Conservation (phyloP, 1,140 invertebrate genomes). For the Rhopalosiphum maidis region DNA sequence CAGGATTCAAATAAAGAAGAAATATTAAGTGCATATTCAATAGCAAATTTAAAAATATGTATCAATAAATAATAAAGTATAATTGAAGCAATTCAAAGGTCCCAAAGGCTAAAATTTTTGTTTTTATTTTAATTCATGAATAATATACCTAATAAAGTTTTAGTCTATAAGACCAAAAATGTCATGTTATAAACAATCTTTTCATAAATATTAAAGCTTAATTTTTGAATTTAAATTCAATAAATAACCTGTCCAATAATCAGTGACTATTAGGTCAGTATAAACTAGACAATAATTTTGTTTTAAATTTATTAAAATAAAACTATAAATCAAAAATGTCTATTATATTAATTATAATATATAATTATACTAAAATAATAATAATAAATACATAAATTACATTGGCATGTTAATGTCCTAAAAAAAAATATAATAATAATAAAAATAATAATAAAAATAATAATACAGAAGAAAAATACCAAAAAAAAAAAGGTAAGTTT, state of each 20-base stretch:
- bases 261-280: conserved; percentile 4
- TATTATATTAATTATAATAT: conserved; percentile 49
- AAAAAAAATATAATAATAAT: conserved; percentile 20
- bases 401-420: background rate
- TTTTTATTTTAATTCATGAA: too few species aligned
- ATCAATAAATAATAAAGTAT: too few species aligned
- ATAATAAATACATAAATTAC: conserved; percentile 34
- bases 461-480: background rate
- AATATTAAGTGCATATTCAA: too few species aligned
- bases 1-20: too few species aligned
- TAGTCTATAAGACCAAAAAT: background rate
- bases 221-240: background rate
- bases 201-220: background rate
- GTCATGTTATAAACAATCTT: background rate
- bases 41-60: too few species aligned
- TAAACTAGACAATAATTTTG: conserved; percentile 22
- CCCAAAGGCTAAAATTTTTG: too few species aligned
- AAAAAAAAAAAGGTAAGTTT: background rate
- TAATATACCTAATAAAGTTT: too few species aligned
- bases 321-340: conserved; percentile 41
- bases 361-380: conserved; percentile 52
- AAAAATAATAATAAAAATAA: conserved; percentile 1
- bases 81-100: too few species aligned
- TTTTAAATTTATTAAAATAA: conserved; percentile 50
- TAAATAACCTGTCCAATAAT: background rate